These are phyloP conservation scores for Eudyptes chrysolophus DNA, from an alignment of 2,113 vertebrate species.

Conservation along the genomic window DNA sequence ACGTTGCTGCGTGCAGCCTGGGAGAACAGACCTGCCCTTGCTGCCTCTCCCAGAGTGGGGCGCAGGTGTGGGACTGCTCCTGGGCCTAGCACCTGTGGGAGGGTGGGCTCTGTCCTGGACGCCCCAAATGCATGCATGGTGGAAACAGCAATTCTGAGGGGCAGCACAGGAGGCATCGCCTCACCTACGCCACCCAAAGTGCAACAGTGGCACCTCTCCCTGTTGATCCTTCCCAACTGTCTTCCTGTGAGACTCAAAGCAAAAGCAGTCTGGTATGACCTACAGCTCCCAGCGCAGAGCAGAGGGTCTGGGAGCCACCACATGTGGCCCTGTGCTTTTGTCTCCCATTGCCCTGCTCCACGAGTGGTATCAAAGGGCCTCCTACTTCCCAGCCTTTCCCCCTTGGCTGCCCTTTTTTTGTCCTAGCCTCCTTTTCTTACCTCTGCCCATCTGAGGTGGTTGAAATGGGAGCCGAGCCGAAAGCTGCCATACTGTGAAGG, in stretches of 20 bases:
- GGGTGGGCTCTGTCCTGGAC: not conserved
- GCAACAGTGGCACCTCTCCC: not conserved
- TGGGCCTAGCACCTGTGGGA: not conserved
- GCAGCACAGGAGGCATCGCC: not conserved
- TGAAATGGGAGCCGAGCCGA: not conserved
- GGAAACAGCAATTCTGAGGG: not conserved
- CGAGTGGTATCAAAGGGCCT: fast-evolving
- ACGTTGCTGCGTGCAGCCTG: not conserved
- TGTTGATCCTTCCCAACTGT: not conserved
- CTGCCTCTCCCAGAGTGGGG: not conserved
- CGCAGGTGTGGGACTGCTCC: fast-evolving
- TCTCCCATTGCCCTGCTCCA: not conserved
- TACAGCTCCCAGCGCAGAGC: not conserved
- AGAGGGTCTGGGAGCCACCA: not conserved
- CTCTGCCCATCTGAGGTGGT: fast-evolving
- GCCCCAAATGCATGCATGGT: not conserved
- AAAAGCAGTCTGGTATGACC: not conserved
- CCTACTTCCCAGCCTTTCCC: not conserved
- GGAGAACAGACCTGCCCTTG: not conserved
- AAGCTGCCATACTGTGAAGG: not conserved
- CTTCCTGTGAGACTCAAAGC: not conserved
- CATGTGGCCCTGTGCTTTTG: not conserved
- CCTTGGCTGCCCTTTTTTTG: fast-evolving
- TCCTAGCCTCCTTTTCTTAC: not conserved
- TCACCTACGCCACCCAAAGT: not conserved